Evolutionary conservation across 1,140 invertebrate genomes (phyloP), one percentile per base, ranked within the genome.

Genomic region (Campoletis sonorensis): DNA sequence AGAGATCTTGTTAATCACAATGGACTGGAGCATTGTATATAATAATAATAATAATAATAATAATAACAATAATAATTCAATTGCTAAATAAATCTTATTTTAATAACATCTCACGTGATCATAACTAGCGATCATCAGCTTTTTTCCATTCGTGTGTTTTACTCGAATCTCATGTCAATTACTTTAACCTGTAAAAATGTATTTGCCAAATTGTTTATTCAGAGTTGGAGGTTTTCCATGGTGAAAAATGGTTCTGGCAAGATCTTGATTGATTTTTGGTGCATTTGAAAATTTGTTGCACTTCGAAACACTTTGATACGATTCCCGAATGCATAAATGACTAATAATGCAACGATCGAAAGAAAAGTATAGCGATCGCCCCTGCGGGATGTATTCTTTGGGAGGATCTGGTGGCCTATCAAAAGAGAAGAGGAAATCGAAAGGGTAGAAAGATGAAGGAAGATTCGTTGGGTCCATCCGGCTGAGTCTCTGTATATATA

Each of bases 401-500:
- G 33, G 76, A 64, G 76, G 33, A 11, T 10, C 40, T 70, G 40
- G n/a, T 45, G 21, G 33, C 61, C 61, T 67, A 67, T 61, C 27
- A 58, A 21, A 21, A 64, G 4, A 67, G n/a, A 26, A 49, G 73
- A 45, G 49, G 45, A 79, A 80, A 79, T 83, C 82, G 79, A 83
- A n/a, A 82, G 68, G 72, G 82, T 11, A 54, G 18, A 54, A 54
- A 18, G 51, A 54, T 54, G 51, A 18, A 18, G 18, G 21, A 81
- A 84, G 84, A 84, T 76, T 84, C 75, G 82, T 73, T 80, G 77
- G 82, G 79, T 87, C 85, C 87, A 86, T 33, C 88, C 89, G 87
- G 88, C 88, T 88, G 88, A 89, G 84, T 88, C 49, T 64, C 61
- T 18, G 61, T 10, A 10, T 23, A 23, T 21, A 83, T 86, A 85